These are phyloP conservation scores for Eulemur rubriventer DNA, from an alignment of 2,797 vertebrate species.

Conservation along the genomic window DNA sequence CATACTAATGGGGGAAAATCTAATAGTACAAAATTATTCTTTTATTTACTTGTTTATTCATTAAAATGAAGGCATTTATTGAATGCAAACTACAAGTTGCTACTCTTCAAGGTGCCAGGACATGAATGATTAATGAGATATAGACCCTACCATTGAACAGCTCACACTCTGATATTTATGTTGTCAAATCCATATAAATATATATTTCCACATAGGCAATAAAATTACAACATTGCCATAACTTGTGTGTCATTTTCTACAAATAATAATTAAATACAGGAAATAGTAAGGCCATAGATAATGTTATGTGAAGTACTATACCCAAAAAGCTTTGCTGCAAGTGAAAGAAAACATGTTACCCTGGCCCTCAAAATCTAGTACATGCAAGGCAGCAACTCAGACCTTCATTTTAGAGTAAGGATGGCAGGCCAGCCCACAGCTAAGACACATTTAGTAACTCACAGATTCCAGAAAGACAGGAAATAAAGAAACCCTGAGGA, in stretches of 20 bases:
- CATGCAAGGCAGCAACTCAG: not conserved
- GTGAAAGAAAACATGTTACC: not conserved
- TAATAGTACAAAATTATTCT: not conserved
- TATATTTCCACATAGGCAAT: not conserved
- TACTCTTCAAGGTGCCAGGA: not conserved
- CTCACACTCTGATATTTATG: not conserved
- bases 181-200: not conserved
- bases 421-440: not conserved
- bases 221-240: not conserved
- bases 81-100: not conserved
- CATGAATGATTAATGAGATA: slow-evolving; percentile 40
- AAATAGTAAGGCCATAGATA: not conserved
- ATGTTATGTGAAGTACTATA: not conserved
- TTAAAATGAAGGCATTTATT: slow-evolving; percentile 24
- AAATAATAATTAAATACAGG: not conserved
- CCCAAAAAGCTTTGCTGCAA: not conserved
- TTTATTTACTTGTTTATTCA: slow-evolving; percentile 41
- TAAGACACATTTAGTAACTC: slow-evolving; percentile 13
- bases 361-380: not conserved
- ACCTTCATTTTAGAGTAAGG: not conserved
- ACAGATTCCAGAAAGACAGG: slow-evolving; percentile 4
- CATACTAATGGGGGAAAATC: not conserved
- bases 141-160: not conserved
- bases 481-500: slow-evolving; percentile 3
- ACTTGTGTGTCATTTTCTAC: not conserved